phyloP scores from a whole-genome alignment of 2,113 vertebrate species.

The Etheostoma cragini region DNA sequence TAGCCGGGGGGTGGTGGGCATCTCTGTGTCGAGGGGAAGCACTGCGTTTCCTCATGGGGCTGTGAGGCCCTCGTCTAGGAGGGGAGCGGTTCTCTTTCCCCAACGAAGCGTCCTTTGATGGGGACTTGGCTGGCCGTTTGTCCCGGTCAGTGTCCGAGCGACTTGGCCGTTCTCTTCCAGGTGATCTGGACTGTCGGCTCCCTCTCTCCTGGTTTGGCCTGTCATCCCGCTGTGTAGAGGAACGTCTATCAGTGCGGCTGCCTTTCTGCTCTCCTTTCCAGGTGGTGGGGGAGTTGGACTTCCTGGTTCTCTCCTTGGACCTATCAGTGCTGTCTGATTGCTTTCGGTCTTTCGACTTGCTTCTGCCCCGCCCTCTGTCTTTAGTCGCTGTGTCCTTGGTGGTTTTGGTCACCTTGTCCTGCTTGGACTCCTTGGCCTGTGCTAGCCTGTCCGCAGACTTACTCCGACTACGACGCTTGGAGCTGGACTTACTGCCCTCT shows the following conservation, averaged over 20 bases:
- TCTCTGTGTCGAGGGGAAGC: conserved; percentile 91
- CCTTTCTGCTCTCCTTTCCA: conserved; percentile 88
- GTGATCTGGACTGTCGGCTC: conserved; percentile 87
- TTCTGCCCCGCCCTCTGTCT: conserved; percentile 80
- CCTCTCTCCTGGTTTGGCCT: conserved; percentile 68
- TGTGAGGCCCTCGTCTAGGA: conserved; percentile 84
- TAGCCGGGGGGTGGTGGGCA: conserved; percentile 80
- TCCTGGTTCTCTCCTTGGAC: conserved; percentile 88
- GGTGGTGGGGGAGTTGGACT: conserved; percentile 83
- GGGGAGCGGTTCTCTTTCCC: conserved; percentile 98
- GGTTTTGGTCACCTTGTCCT: conserved; percentile 90
- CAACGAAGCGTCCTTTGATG: conserved; percentile 96
- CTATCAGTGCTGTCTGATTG: conserved; percentile 88
- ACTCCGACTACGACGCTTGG: conserved; percentile 90
- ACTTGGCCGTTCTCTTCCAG: conserved; percentile 86
- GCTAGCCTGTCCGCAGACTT: conserved; percentile 88
- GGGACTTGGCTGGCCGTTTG: conserved; percentile 93
- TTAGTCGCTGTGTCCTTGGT: conserved; percentile 67
- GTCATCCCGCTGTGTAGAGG: conserved; percentile 75
- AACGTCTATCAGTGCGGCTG: conserved; percentile 78
- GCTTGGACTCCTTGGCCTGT: conserved; percentile 84
- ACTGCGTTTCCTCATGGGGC: conserved; percentile 88
- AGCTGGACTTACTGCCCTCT: conserved; percentile 87
- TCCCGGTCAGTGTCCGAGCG: conserved; percentile 89
- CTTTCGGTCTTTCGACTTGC: conserved; percentile 92